These are phyloP conservation scores for Pelvicachromis taeniatus DNA, from an alignment of 2,113 vertebrate species.

Conservation along the genomic window DNA sequence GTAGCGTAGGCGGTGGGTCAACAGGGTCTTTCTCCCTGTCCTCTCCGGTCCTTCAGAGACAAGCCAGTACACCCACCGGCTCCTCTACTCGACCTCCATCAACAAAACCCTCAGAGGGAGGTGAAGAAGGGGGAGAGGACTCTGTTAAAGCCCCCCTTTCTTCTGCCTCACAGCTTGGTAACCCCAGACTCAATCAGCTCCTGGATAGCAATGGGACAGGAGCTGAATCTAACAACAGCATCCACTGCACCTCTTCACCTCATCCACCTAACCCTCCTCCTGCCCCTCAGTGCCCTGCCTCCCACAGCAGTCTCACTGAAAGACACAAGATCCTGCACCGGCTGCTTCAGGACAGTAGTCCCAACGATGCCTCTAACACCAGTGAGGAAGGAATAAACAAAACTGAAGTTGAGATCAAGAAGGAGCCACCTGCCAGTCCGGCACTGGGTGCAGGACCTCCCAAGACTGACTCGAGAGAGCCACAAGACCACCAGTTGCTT, in stretches of 20 bases:
- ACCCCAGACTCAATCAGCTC: constrained; percentile 83
- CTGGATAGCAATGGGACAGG: constrained; percentile 74
- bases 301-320: constrained; percentile 89
- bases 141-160: constrained; percentile 66
- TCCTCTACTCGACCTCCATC: constrained; percentile 69
- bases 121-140: constrained; percentile 49
- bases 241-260: constrained; percentile 41
- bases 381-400: constrained; percentile 20
- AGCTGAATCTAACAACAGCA: constrained; percentile 27
- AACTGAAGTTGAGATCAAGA: constrained; percentile 76
- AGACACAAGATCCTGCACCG: constrained; percentile 92
- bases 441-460: constrained; percentile 22
- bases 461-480: constrained; percentile 77
- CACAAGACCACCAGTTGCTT: constrained; percentile 91
- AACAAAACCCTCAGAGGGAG: constrained; percentile 69
- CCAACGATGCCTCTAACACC: constrained; percentile 73
- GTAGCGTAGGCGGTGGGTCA: constrained; percentile 60
- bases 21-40: constrained; percentile 74
- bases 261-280: constrained; percentile 59
- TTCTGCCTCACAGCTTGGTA: constrained; percentile 63
- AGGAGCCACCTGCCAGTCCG: constrained; percentile 69
- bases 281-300: constrained; percentile 80
- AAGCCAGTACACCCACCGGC: constrained; percentile 63
- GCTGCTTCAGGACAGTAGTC: constrained; percentile 91
- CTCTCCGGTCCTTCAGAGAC: constrained; percentile 77